Conservation (phyloP, 2,888 invertebrate genomes). For the Leucophenga maculata region DNA sequence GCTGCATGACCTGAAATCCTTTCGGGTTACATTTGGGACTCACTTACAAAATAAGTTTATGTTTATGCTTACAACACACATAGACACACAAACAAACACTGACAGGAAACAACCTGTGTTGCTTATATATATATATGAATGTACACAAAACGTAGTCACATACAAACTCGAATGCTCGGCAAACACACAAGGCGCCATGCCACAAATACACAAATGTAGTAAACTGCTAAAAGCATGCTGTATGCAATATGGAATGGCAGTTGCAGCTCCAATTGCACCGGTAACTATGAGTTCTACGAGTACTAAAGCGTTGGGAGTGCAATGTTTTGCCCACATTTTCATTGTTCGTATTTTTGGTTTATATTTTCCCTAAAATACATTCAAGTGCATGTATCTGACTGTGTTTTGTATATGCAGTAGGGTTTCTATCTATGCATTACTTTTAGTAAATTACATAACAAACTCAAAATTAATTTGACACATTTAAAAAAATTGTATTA, state of each 20-base stretch:
- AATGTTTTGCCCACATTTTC: background rate
- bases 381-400: background rate
- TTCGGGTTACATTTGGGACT: constrained; percentile 6
- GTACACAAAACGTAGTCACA: too few relatives aligned
- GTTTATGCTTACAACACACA: constrained; percentile 11
- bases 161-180: too few relatives aligned
- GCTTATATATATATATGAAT: background rate
- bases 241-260: background rate
- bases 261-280: too few relatives aligned
- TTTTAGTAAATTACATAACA: background rate
- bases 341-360: background rate
- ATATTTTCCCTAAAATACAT: background rate
- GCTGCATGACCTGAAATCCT: background rate
- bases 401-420: background rate
- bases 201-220: background rate
- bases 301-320: background rate
- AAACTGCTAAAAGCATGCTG: constrained; percentile 5
- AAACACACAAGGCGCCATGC: constrained; percentile 43
- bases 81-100: background rate
- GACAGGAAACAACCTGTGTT: constrained; percentile 38
- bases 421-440: background rate
- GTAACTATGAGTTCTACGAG: too few relatives aligned
- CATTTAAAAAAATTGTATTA: background rate
- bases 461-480: background rate
- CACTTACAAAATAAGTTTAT: constrained; percentile 14